phyloP scores from a whole-genome alignment of 2,888 invertebrate genomes.

The Rhamnusium bicolor region DNA sequence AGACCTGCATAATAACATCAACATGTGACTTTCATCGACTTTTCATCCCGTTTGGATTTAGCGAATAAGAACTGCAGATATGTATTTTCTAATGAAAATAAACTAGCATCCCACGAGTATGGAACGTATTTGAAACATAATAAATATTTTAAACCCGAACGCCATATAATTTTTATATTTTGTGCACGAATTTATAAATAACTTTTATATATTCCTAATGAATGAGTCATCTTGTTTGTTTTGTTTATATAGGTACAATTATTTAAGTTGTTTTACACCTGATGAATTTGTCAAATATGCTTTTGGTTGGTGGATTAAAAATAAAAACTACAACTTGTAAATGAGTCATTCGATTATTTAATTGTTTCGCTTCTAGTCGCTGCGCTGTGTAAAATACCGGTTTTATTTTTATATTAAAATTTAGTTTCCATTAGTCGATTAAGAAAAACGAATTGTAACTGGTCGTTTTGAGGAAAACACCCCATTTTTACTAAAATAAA shows the following conservation, averaged over 20 bases:
- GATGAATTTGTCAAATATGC: not conserved
- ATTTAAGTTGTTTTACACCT: not conserved
- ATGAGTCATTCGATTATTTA: not conserved
- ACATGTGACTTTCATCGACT: no score
- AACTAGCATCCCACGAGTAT: not conserved
- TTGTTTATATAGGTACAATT: not conserved
- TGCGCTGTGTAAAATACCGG: not conserved
- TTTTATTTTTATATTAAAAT: not conserved
- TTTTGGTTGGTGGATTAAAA: not conserved
- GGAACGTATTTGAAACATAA: not conserved
- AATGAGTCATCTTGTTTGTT: not conserved
- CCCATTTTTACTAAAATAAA: no score
- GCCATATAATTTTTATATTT: no score
- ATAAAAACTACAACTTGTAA: not conserved
- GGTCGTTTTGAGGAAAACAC: no score
- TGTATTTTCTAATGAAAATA: no score
- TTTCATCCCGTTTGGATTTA: no score
- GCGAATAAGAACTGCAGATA: no score
- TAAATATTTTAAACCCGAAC: no score
- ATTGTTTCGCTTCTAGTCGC: not conserved
- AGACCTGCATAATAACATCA: no score
- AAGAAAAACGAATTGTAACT: no score
- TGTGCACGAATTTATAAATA: not conserved
- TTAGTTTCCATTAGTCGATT: not conserved
- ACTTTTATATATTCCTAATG: not conserved